These are phyloP conservation scores for Neosilurus hyrtlii DNA, from an alignment of 2,797 vertebrate species.

Conservation along the genomic window DNA sequence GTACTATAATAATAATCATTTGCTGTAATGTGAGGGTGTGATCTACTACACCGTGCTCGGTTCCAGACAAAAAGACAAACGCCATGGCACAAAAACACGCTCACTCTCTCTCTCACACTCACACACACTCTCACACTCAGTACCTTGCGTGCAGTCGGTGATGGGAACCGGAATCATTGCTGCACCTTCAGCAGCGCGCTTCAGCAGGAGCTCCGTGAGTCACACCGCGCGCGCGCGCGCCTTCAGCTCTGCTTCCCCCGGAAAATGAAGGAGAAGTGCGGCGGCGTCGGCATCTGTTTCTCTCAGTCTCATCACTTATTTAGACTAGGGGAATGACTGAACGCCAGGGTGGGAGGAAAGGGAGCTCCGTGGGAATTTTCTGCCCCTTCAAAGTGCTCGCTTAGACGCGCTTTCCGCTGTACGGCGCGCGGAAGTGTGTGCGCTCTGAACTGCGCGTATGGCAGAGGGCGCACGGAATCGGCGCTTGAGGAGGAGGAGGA, in stretches of 20 bases:
- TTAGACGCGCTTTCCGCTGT: conserved; percentile 15
- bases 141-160: conserved; percentile 49
- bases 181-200: conserved; percentile 38
- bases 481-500: conserved; percentile 60
- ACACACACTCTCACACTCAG: not conserved
- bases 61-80: not conserved
- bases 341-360: conserved; percentile 42
- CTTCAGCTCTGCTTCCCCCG: conserved; percentile 51
- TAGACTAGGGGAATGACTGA: conserved; percentile 35
- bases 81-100: not conserved
- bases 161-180: conserved; percentile 39
- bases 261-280: conserved; percentile 51
- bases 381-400: conserved; percentile 35
- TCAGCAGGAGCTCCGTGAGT: conserved; percentile 31
- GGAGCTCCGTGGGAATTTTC: conserved; percentile 26
- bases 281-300: conserved; percentile 54
- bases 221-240: conserved; percentile 50
- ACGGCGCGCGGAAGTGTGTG: not conserved
- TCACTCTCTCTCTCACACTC: not conserved
- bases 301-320: conserved; percentile 76
- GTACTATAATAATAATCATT: not conserved
- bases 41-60: not conserved
- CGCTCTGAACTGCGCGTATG: conserved; percentile 10
- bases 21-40: not conserved
- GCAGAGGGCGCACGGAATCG: conserved; percentile 35